Conservation (phyloP, 2,888 invertebrate genomes). For the Himalopsyche kuldschensis region DNA sequence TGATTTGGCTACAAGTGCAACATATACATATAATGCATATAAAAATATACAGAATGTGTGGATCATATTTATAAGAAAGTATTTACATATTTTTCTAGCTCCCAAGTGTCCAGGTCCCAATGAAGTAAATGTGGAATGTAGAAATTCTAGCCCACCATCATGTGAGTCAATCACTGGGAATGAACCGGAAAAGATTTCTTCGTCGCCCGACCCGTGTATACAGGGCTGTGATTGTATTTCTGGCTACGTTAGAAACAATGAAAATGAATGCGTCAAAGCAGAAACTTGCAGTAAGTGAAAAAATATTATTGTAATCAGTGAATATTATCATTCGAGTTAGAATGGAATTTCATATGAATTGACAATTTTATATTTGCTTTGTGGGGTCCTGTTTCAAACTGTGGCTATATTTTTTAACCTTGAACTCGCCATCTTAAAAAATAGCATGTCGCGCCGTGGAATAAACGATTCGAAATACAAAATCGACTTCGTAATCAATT, state of each 20-base stretch:
- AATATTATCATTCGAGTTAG: no score
- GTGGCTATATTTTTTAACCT: no score
- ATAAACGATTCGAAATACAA: no score
- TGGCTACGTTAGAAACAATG: slow-evolving; percentile 19
- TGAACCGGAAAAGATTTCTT: background rate
- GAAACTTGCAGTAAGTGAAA: slow-evolving; percentile 13
- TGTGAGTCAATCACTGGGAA: slow-evolving; percentile 8
- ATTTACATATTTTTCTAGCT: background rate
- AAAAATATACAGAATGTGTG: background rate
- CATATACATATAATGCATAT: no score
- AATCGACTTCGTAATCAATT: no score
- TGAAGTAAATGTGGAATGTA: slow-evolving; percentile 12
- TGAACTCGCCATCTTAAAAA: no score
- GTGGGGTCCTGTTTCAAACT: no score
- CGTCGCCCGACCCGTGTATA: background rate
- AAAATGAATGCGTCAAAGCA: slow-evolving; percentile 11
- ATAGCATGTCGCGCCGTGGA: no score
- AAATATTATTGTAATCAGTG: no score
- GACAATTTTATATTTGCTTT: no score
- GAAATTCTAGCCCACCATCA: slow-evolving; percentile 15
- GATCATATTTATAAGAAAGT: background rate
- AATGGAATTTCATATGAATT: no score
- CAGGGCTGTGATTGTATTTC: slow-evolving; percentile 22
- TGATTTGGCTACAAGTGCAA: no score
- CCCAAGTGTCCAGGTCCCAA: slow-evolving; percentile 3